Conservation (phyloP, 2,113 vertebrate species). For the Forbesichthys papilliferus region DNA sequence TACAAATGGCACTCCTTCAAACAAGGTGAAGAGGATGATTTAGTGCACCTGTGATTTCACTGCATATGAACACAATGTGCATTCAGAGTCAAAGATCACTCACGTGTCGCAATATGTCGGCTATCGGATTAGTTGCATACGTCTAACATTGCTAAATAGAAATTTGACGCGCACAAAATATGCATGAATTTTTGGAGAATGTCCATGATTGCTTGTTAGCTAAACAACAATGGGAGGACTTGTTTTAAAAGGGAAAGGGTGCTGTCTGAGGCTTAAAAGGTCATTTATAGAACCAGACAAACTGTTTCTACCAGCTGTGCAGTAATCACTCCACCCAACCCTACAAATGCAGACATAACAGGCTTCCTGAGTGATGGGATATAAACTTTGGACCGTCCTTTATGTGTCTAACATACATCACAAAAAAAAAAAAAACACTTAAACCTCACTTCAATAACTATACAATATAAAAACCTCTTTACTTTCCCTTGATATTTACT, state of each 20-base stretch:
- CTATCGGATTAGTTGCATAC: constrained; percentile 23
- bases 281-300: constrained; percentile 64
- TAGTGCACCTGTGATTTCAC: constrained; percentile 60
- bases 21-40: constrained; percentile 47
- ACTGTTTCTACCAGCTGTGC: constrained; percentile 70
- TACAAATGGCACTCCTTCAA: constrained; percentile 61
- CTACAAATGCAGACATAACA: constrained; percentile 80
- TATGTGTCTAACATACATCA: constrained; percentile 21
- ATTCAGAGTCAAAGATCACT: constrained; percentile 37
- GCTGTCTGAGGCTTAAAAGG: constrained; percentile 34
- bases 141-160: constrained; percentile 18
- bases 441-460: constrained; percentile 64
- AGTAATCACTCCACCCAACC: constrained; percentile 63
- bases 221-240: constrained; percentile 17
- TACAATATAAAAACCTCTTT: constrained; percentile 47
- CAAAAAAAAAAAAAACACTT: constrained; percentile 19
- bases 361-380: constrained; percentile 66
- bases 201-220: constrained; percentile 13
- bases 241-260: constrained; percentile 32
- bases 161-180: constrained; percentile 15
- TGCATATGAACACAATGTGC: constrained; percentile 29
- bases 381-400: constrained; percentile 48
- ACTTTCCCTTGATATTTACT: constrained; percentile 2
- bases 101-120: constrained; percentile 11
- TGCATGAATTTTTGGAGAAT: constrained; percentile 14